phyloP scores from a whole-genome alignment of 2,797 vertebrate species.

The Distichodus sexfasciatus region DNA sequence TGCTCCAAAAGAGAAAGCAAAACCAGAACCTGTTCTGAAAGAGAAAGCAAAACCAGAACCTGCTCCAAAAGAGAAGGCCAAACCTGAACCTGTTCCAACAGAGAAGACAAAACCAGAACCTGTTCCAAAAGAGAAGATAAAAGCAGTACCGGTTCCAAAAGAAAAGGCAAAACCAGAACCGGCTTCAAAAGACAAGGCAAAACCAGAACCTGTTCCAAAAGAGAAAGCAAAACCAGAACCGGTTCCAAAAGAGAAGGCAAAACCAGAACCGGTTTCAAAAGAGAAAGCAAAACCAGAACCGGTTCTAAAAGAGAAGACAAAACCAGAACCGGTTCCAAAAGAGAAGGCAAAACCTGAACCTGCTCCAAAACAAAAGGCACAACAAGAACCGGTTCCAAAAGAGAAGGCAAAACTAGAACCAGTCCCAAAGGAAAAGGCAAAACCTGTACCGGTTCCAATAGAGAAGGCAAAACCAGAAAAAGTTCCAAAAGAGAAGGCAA shows the following conservation, averaged over 20 bases:
- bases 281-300: neutral
- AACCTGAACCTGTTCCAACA: constrained; percentile 3
- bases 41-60: neutral
- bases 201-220: neutral
- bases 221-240: neutral
- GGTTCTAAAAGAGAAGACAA: neutral
- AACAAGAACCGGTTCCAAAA: neutral
- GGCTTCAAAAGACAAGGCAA: neutral
- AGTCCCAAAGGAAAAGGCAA: neutral
- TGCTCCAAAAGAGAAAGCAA: neutral
- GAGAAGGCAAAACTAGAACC: neutral
- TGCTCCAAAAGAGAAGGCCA: constrained; percentile 3
- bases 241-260: neutral
- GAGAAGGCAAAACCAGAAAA: constrained; percentile 1
- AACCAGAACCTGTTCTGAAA: neutral
- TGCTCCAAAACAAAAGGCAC: neutral
- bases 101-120: neutral
- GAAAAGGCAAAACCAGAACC: neutral
- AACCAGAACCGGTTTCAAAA: neutral
- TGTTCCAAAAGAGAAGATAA: neutral
- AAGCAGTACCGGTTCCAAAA: neutral
- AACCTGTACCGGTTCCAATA: neutral
- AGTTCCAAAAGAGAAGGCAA: constrained; percentile 12
- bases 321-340: neutral
- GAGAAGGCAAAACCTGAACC: constrained; percentile 11